Evolutionary conservation across 1,140 invertebrate species (phyloP).

Genomic region (Drosophila navojoa): DNA sequence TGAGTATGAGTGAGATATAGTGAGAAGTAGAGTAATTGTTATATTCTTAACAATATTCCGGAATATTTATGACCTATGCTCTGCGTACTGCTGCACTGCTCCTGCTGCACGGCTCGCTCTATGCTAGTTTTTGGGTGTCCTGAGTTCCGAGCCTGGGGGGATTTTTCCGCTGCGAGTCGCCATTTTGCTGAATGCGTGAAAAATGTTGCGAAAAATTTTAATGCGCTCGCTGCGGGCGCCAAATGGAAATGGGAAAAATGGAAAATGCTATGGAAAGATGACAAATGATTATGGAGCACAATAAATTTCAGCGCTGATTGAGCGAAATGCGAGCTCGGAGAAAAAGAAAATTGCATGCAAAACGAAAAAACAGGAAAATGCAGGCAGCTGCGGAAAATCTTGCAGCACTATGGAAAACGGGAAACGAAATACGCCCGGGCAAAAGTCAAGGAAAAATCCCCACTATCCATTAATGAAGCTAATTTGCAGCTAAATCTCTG

Average conservation of each 20-base stretch:
- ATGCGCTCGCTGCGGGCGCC: conserved; percentile 72
- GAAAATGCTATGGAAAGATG: conserved; percentile 66
- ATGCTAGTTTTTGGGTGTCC: conserved; percentile 10
- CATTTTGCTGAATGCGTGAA: conserved; percentile 74
- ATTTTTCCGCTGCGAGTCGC: conserved; percentile 51
- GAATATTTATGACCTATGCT: conserved; percentile 72
- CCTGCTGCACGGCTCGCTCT: conserved; percentile 1
- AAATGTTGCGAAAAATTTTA: conserved; percentile 80
- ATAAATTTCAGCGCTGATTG: conserved; percentile 78
- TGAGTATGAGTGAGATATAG: neutral
- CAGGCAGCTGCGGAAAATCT: conserved; percentile 30
- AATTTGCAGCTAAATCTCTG: conserved; percentile 68
- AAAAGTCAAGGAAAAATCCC: conserved; percentile 39
- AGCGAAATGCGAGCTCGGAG: conserved; percentile 63
- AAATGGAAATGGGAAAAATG: conserved; percentile 65
- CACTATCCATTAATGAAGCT: conserved; percentile 74
- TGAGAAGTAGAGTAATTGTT: conserved; percentile 58
- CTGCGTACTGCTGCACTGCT: conserved; percentile 12
- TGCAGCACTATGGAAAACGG: conserved; percentile 24
- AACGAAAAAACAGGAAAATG: conserved; percentile 24
- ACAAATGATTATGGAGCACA: conserved; percentile 80
- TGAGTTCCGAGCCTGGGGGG: conserved; percentile 13
- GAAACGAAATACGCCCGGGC: neutral
- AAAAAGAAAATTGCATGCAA: conserved; percentile 36
- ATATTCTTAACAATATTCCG: conserved; percentile 79